Base-by-base conservation (phyloP, 2,888 invertebrate species). In the Hirtodrosophila histrioides region DNA sequence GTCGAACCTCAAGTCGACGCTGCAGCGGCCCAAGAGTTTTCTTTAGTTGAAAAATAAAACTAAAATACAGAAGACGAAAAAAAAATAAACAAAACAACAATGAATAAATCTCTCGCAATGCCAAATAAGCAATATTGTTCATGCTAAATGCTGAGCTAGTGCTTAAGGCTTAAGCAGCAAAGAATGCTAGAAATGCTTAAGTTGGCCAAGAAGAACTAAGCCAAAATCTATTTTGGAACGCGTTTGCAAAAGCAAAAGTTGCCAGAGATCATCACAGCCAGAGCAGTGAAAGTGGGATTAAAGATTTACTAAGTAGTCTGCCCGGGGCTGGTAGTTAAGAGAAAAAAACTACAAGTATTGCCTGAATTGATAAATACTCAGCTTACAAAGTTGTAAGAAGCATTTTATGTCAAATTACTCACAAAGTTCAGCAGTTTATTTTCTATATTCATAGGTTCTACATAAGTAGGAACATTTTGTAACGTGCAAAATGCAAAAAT, bases 21-120 rank as follows among this genome's bases (percentile, higher is more conserved):
- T 17, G 17, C 17, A 17, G 17, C 17, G 17, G 17, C 17, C 17
- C 17, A 17, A 17, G 17, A 17, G 17, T 63, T 67, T 69, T 61
- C 56, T 53, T 62, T 41, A 55, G 60, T 40, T 44, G 45, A 53
- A 24, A 37, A 60, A 56, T 51, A 27, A 27, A 27, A 27, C 4
- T 27, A 27, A 27, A 27, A 27, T 27, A 27, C 27, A 27, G 17
- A 1, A 17, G 17, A 17, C 17, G 17, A 37, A 27, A 6, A 35
- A 6, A 31, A 39, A 40, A 17, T 36, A 17, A 29, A 33, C 33
- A 27, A 64, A 49, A 57, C 64, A 58, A 67, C 69, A 45, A 74
- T 62, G 77, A 78, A 83, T 76, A 85, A 78, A 82, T 83, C 80
- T 84, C 69, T 72, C 60, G 83, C 82, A 85, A 79, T 82, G 77